Evolutionary conservation across 2,888 invertebrate genomes (phyloP).

Genomic region (Synergus itoensis): DNA sequence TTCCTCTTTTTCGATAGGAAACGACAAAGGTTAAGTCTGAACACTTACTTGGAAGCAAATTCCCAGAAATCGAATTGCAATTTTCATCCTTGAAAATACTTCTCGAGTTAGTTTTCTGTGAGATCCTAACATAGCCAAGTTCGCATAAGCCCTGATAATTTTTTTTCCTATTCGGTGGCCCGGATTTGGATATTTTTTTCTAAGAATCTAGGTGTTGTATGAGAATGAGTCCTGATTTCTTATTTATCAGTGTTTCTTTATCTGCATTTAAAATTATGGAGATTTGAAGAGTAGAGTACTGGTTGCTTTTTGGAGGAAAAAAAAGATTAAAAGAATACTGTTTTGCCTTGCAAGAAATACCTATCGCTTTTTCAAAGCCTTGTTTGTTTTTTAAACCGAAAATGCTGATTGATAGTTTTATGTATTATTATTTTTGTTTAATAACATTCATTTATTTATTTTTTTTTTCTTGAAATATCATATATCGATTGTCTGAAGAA

Average conservation of each 20-base stretch:
- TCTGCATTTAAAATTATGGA: neutral
- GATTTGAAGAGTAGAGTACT: neutral
- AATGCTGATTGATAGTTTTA: neutral
- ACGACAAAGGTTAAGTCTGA: constrained; percentile 14
- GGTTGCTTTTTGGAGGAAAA: neutral
- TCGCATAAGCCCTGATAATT: neutral
- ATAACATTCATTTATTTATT: neutral
- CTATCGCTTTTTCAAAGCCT: neutral
- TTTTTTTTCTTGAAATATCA: neutral
- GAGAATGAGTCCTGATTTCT: neutral
- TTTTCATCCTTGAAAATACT: neutral
- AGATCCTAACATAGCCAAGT: neutral
- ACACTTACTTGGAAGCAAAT: neutral
- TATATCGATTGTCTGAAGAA: neutral
- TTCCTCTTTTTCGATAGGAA: constrained; percentile 18
- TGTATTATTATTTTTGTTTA: neutral
- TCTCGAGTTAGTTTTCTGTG: neutral
- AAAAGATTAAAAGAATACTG: no score
- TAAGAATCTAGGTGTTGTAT: neutral
- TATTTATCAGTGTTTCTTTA: neutral
- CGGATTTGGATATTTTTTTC: neutral
- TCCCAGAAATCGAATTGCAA: constrained; percentile 6
- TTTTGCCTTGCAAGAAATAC: no score
- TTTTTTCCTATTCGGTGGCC: neutral
- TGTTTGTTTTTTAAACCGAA: neutral